phyloP scores from a whole-genome alignment of 2,797 vertebrate genomes.

The Lindbergichthys nudifrons region DNA sequence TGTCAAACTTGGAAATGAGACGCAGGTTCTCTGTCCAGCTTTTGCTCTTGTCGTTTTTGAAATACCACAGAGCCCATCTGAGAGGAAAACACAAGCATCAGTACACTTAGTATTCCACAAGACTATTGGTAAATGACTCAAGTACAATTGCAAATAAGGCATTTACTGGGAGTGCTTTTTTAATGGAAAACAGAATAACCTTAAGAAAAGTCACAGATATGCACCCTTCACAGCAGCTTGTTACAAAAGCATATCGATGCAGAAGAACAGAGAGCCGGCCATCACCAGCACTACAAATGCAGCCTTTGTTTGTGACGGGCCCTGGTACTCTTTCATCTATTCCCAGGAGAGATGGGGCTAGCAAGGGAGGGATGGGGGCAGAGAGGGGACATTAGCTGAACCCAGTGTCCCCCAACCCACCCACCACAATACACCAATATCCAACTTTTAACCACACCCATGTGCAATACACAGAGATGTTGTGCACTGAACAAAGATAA shows the following conservation, averaged over 20 bases:
- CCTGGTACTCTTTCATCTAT: slow-evolving; percentile 67
- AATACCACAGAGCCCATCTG: slow-evolving; percentile 90
- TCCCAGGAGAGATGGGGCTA: slow-evolving; percentile 51
- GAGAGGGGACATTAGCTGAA: slow-evolving; percentile 60
- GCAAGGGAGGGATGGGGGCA: slow-evolving; percentile 46
- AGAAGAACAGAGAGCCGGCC: slow-evolving; percentile 51
- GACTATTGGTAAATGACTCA: background rate
- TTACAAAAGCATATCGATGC: slow-evolving; percentile 57
- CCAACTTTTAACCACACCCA: slow-evolving; percentile 9
- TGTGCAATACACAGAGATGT: slow-evolving; percentile 18
- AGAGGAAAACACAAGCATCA: slow-evolving; percentile 16
- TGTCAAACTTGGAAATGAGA: slow-evolving; percentile 89
- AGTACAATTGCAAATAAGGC: background rate
- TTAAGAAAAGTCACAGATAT: slow-evolving; percentile 14
- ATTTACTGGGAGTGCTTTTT: background rate
- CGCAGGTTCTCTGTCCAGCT: slow-evolving; percentile 89
- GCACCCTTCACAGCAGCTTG: slow-evolving; percentile 33
- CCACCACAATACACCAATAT: background rate
- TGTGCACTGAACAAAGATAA: slow-evolving; percentile 1
- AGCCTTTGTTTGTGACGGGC: slow-evolving; percentile 69
- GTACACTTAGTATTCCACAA: background rate
- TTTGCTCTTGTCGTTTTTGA: slow-evolving; percentile 91
- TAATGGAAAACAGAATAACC: slow-evolving; percentile 9
- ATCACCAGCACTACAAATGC: slow-evolving; percentile 58
- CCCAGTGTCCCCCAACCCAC: slow-evolving; percentile 29